Evolutionary conservation across 2,888 invertebrate species (phyloP).

Genomic region (Rotaria sp.): DNA sequence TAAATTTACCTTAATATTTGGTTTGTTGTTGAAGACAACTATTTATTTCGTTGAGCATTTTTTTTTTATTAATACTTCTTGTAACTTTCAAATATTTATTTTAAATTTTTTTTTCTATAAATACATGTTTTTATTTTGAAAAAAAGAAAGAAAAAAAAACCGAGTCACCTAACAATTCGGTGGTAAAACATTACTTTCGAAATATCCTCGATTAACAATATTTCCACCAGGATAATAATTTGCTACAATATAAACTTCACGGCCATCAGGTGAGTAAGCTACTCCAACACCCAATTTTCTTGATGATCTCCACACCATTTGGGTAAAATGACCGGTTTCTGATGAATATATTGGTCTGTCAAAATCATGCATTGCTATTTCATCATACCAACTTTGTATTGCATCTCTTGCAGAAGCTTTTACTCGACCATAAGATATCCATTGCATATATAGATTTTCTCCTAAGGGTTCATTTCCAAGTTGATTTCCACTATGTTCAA

Average conservation of each 20-base stretch:
- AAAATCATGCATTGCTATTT: background rate
- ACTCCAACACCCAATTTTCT: conserved; percentile 71
- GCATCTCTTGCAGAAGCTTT: background rate
- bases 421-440: background rate
- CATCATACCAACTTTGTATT: background rate
- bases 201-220: conserved; percentile 62
- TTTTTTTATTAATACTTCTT: too few relatives aligned
- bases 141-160: too few relatives aligned
- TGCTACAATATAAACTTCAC: conserved; percentile 69
- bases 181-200: conserved; percentile 65
- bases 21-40: too few relatives aligned
- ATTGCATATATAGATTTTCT: conserved; percentile 13
- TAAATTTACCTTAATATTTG: too few relatives aligned
- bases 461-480: background rate
- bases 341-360: background rate
- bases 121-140: too few relatives aligned
- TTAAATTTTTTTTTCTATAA: too few relatives aligned
- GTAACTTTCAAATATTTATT: too few relatives aligned
- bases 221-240: conserved; percentile 85
- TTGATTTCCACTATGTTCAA: conserved; percentile 22
- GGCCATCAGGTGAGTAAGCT: conserved; percentile 66
- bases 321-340: conserved; percentile 69
- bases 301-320: conserved; percentile 73
- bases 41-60: too few relatives aligned
- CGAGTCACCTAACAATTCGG: conserved; percentile 30